Evolutionary conservation across 2,888 invertebrate species (phyloP).

Genomic region (Hymenopus coronatus): DNA sequence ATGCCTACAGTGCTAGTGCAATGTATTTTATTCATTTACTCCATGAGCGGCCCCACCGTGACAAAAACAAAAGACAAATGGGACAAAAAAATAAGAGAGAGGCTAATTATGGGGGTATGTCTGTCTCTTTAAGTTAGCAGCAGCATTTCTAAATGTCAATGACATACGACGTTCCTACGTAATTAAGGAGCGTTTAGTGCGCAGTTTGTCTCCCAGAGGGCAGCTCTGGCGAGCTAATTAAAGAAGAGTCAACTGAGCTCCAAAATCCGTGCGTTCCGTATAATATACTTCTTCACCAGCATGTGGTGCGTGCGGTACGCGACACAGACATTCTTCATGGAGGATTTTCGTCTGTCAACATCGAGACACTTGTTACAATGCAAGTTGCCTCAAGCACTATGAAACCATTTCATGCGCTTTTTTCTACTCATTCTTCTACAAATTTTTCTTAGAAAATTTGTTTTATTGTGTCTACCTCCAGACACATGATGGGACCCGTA

Average conservation of each 20-base stretch:
- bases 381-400: not conserved
- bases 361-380: not conserved
- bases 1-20: too few species aligned
- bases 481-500: too few species aligned
- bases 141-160: constrained; percentile 1
- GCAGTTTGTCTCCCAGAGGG: constrained; percentile 22
- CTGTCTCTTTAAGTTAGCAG: not conserved
- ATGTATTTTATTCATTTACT: not conserved
- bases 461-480: too few species aligned
- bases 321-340: not conserved
- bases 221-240: not conserved
- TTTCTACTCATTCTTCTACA: too few species aligned
- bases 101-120: not conserved
- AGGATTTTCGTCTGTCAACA: not conserved
- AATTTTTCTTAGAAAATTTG: too few species aligned
- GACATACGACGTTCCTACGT: constrained; percentile 15
- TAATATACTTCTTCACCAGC: not conserved
- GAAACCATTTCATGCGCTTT: not conserved
- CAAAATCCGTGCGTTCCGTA: not conserved
- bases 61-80: not conserved
- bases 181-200: constrained; percentile 26
- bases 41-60: not conserved
- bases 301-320: not conserved
- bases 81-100: too few species aligned
- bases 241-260: not conserved